These are phyloP conservation scores for Labeo catla DNA, from an alignment of 2,113 vertebrate species.

Conservation along the genomic window DNA sequence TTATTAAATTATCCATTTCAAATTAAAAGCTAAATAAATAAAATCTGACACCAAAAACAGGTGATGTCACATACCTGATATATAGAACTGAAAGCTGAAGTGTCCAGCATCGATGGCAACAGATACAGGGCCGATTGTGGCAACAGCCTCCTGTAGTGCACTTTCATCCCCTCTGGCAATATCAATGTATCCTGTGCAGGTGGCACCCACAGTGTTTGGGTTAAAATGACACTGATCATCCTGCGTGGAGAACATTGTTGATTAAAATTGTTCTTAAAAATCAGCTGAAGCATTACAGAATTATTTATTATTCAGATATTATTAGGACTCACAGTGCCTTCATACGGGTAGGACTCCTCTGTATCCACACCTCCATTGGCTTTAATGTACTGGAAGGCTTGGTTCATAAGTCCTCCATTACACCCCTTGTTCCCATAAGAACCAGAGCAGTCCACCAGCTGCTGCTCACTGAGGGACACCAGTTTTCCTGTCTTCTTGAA, in stretches of 20 bases:
- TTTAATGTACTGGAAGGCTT: conserved; percentile 73
- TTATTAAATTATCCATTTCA: neutral
- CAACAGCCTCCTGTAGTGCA: conserved; percentile 75
- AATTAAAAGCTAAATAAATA: neutral
- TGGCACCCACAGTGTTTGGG: conserved; percentile 66
- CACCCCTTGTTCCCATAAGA: conserved; percentile 75
- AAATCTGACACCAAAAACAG: neutral
- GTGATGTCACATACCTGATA: conserved; percentile 68
- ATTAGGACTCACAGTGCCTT: conserved; percentile 65
- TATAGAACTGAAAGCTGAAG: conserved; percentile 72
- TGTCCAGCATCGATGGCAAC: conserved; percentile 74
- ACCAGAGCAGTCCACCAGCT: conserved; percentile 80
- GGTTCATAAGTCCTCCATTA: conserved; percentile 73
- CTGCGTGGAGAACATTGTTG: conserved; percentile 53
- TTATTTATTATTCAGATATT: no score
- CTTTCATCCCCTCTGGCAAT: conserved; percentile 63
- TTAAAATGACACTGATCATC: conserved; percentile 70
- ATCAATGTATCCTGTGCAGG: conserved; percentile 71
- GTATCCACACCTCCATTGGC: conserved; percentile 75
- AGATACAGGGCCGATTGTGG: conserved; percentile 76
- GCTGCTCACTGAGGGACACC: conserved; percentile 81
- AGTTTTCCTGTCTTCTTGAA: conserved; percentile 74
- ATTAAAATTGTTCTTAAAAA: neutral
- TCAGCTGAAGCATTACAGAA: neutral
- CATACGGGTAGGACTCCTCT: conserved; percentile 77